These are phyloP conservation scores for Druon quercuslanigerum DNA, from an alignment of 1,140 invertebrate genomes.

Conservation along the genomic window DNA sequence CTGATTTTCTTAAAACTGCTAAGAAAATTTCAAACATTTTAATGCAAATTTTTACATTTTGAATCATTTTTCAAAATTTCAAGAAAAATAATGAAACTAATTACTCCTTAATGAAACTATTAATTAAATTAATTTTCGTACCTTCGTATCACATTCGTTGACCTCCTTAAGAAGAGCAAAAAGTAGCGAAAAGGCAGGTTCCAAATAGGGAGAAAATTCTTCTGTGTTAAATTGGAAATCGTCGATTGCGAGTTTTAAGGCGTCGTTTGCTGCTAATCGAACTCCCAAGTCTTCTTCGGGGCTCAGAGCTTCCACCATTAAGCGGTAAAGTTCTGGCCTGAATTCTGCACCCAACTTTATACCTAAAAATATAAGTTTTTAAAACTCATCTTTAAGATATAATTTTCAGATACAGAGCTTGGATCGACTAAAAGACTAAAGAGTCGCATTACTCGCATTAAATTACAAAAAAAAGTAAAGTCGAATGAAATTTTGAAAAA, in stretches of 20 bases:
- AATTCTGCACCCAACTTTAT: conserved; percentile 89
- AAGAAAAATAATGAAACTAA: no score
- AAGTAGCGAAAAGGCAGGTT: conserved; percentile 84
- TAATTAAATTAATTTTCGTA: conserved; percentile 60
- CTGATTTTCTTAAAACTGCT: no score
- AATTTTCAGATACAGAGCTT: no score
- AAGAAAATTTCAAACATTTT: no score
- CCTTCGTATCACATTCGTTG: conserved; percentile 94
- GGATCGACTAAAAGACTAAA: no score
- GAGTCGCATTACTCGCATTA: no score
- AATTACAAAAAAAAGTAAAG: no score
- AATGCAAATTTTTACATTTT: no score
- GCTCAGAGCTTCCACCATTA: conserved; percentile 83
- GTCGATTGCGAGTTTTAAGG: conserved; percentile 88
- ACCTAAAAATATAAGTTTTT: conserved; percentile 64
- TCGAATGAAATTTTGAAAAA: no score
- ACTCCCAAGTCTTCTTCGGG: conserved; percentile 89
- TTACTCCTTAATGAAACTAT: conserved; percentile 32
- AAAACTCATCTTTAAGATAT: background rate
- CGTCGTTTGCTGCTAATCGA: conserved; percentile 85
- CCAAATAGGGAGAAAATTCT: conserved; percentile 89
- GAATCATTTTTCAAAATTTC: no score
- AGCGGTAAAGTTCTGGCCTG: conserved; percentile 87
- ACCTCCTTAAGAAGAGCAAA: conserved; percentile 92
- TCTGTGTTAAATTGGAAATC: conserved; percentile 94